These are phyloP conservation scores for Rotaria sp. DNA, from an alignment of 2,888 invertebrate genomes.

Conservation along the genomic window DNA sequence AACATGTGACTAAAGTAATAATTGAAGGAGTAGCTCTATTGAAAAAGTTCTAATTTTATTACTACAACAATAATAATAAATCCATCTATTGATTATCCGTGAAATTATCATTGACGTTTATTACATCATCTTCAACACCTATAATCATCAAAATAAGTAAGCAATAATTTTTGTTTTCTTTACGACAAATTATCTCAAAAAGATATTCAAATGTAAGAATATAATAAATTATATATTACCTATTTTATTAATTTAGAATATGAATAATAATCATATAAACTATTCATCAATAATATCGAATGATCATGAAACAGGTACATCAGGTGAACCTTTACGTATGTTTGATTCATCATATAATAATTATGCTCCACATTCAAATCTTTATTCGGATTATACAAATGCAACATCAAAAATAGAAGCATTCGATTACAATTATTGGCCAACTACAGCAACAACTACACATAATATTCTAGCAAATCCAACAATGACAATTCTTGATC, in stretches of 20 bases:
- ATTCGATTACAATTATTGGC: neutral
- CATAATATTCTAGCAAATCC: neutral
- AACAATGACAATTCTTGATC: neutral
- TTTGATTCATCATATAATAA: neutral
- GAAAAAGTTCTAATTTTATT: neutral
- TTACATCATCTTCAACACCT: neutral
- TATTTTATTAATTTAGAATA: neutral
- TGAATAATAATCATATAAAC: neutral
- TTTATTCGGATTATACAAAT: neutral
- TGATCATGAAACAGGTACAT: neutral
- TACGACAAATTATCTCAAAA: neutral
- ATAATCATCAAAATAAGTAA: neutral
- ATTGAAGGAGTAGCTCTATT: neutral
- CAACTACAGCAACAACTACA: neutral
- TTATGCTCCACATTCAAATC: neutral
- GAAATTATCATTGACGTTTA: slow-evolving; percentile 5
- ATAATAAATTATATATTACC: too few relatives aligned
- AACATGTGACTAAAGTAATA: neutral
- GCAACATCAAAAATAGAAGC: neutral
- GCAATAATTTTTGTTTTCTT: neutral
- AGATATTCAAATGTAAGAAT: too few relatives aligned
- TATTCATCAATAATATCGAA: neutral
- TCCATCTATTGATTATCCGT: neutral
- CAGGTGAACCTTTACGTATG: neutral
- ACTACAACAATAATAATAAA: neutral